Base-by-base conservation (phyloP, 2,888 invertebrate species). In the Drosophila mercatorum region DNA sequence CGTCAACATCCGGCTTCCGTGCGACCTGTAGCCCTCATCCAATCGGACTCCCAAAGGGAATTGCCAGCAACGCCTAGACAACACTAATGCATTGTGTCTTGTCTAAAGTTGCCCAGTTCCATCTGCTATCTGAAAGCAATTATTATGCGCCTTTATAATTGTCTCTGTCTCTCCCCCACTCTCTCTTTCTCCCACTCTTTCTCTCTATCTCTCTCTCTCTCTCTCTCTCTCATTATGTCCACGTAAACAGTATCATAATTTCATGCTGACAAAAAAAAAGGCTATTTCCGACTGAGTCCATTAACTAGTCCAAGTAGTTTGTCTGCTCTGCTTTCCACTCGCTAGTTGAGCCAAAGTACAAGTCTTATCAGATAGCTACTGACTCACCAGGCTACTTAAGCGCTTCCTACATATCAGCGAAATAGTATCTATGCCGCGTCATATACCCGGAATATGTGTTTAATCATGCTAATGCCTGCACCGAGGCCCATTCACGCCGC, bases 1-100 rank as follows among this genome's bases (percentile, higher is more conserved):
- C 79, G 72, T 79, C 75, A 83, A 81, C 89, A 81, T 89, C 84
- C 89, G 87, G 84, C 79, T 83, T 76, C 83, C 86, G 80, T 72
- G 63, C 68, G 70, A 81, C 68, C 72, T 56, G 77, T 51, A 71
- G 71, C 58, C 22, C 11, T 22, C 31, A 26, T 47, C 47, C 38
- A 31, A 49, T 14, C 17, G 17, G 3, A 14, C n/a, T 7, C 26
- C 59, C 49, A 41, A 4, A 31, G 40, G n/a, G 36, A 60, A 44
- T 60, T 52, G 43, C 44, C 71, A 51, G 22, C 44, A 47, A 34
- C 40, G 51, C 60, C 53, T 58, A 47, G 14, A 52, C 58, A 41
- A 57, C 56, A 31, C 12, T 52, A 26, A 17, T 53, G 38, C 52
- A 38, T 31, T 58, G 59, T 64, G 59, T 64, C 51, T 56, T 56